Base-by-base conservation (phyloP, 2,888 invertebrate species). In the Cephus rjabovi region DNA sequence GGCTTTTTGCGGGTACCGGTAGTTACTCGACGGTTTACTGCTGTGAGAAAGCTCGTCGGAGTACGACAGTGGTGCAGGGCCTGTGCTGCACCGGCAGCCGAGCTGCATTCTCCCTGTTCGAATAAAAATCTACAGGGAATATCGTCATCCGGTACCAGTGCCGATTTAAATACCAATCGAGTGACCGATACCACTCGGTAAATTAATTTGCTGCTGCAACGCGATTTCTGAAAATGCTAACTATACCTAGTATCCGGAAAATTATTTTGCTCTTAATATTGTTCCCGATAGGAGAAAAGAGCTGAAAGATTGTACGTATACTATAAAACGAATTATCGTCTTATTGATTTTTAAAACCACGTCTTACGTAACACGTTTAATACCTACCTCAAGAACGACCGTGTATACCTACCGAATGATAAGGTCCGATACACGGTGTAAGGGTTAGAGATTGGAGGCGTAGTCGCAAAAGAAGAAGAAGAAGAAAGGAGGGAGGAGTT, bases 11-110 rank as follows among this genome's bases (percentile, higher is more conserved):
- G 82, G 75, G 81, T 82, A 82, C 83, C 86, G 83, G 87, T 87
- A 87, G 89, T 89, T 89, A 87, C 83, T 80, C 78, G 77, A 71
- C 69, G 77, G 88, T 85, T 90, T 87, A 88, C 84, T 86, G 83
- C 87, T 88, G 87, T 88, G 90, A 89, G 88, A 89, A 89, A 89
- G 81, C 81, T 80, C 80, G 79, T 73, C 73, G 76, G 23, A 56
- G 9, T 34, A 34, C 31, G 71, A n/a, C 71, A 71, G 71, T 71
- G 12, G 31, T 15, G 15, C 23, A 23, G 40, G 2, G 40, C 40
- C 23, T 56, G 23, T 56, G 23, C 23, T 56, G 70, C 30, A 30
- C 70, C 31, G 70, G 30, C 70, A 31, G 70, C 30, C 4, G 70
- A 30, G 30, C 70, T 30, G 33, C n/a, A 12, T 34, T 71, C 71